Base-by-base conservation (phyloP, 2,113 vertebrate genomes). In the Bathybates hornii region DNA sequence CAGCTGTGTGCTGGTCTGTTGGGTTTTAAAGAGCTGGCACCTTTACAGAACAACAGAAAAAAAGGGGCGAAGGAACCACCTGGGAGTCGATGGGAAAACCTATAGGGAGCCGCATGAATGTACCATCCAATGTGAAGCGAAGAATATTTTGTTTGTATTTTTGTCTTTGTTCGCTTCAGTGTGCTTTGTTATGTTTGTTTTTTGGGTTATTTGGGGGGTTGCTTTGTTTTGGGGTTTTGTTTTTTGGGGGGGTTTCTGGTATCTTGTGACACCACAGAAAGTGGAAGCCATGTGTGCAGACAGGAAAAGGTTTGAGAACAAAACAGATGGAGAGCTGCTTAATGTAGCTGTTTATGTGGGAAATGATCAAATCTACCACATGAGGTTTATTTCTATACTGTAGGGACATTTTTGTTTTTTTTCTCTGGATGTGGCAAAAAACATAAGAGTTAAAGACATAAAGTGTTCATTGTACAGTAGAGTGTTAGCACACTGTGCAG, bases 111-210 rank as follows among this genome's bases (percentile, higher is more conserved):
- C 13, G 78, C 88, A 84, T 95, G 96, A 96, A 96, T 97, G 96
- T 96, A 95, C 93, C 91, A 93, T 90, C 95, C 88, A 96, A 96
- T 96, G 96, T 97, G 96, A 97, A 96, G 87, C 91, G 89, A 94
- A 89, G 52, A 87, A 73, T 84, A 83, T 93, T 92, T 94, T 93
- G 52, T 86, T 78, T 91, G 80, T 83, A n/a, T 88, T 84, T 57
- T 88, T 85, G 19, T 89, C 50, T 88, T 80, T 48, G 71, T 78
- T 78, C 6, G 9, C 71, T 76, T 50, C 71, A 12, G 16, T 78
- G 43, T 32, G 71, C 43, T 76, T 76, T 76, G 10, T 48, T 24
- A 19, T 50, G 24, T 76, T 38, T 68, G 34, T 68, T 68, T 68
- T 68, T 68, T 21, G 34, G 19, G 6, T n/a, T 66, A 38, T 38